A percentile compares a stretch with the other conserved stretches of the same genome.
Conservation (phyloP, 2,888 invertebrate species). For the Anthophora plumipes region DNA sequence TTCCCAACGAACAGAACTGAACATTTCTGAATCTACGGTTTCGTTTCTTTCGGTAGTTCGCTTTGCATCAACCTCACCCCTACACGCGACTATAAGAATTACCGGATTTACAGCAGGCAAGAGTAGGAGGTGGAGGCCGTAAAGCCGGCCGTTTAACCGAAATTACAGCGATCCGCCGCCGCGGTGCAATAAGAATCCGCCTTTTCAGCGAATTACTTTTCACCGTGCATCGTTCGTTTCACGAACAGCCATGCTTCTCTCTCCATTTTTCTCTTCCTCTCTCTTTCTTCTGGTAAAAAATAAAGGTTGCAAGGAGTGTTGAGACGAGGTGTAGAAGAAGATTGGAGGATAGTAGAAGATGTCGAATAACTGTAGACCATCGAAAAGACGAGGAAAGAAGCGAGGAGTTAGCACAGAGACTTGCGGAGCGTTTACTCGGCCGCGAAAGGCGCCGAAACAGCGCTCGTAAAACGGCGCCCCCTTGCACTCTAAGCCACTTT, state of each 20-base stretch:
- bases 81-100: conserved; percentile 37
- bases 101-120: conserved; percentile 27
- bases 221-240: conserved; percentile 38
- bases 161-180: conserved; percentile 56
- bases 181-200: conserved; percentile 59
- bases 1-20: background rate
- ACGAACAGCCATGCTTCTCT: background rate
- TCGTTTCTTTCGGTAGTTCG: background rate
- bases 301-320: conserved; percentile 29
- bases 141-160: conserved; percentile 57
- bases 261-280: too few species aligned
- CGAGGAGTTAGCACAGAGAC: background rate
- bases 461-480: conserved; percentile 60
- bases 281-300: background rate
- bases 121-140: conserved; percentile 18
- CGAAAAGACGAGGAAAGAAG: background rate
- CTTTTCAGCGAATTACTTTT: conserved; percentile 62
- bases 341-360: background rate
- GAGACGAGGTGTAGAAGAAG: background rate
- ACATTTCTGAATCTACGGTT: background rate
- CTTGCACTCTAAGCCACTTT: conserved; percentile 62
- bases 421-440: conserved; percentile 33
- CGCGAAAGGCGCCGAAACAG: conserved; percentile 63
- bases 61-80: background rate
- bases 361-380: too few species aligned